Base-by-base conservation (phyloP, 2,888 invertebrate genomes). In the Zelleria hepariella region DNA sequence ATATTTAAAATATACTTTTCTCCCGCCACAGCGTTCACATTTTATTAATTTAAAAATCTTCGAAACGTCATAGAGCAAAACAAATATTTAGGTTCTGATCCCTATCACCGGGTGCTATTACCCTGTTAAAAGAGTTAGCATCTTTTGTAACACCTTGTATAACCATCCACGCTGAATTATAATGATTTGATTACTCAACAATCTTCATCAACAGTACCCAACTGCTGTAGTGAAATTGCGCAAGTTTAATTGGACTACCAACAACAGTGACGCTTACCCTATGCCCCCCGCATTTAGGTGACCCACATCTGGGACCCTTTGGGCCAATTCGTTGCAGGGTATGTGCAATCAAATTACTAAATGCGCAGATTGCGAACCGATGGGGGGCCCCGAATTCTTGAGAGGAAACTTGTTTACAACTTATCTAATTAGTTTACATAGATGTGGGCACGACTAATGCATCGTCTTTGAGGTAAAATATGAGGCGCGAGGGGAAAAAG, bases 301-400 rank as follows among this genome's bases (percentile, higher is more conserved):
- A 86, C 86, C 86, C 74, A 84, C 64, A 77, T 56, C 18, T 85
- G 62, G 68, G 65, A 67, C 78, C 82, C 78, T 68, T 51, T 66
- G 72, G 79, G 72, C 72, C 65, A 66, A 61, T 63, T 65, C 62
- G 67, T 66, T 80, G 80, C 82, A 81, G 77, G 73, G 71, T 74
- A 42, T 42, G 69, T 84, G 84, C 85, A 84, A 80, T 81, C 78
- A 80, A 75, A 80, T 77, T 70, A 70, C 64, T 65, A 51, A 51
- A 51, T 51, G 23, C 51, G 51, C 23, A 51, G 51, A 51, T 51
- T 51, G 51, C 3, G 51, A 20, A 10, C 8, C 51, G 51, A 42
- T 51, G 23, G 51, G 51, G 51, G 51, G 4, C 51, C 51, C 7
- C 10, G 23, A n/a, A 21, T 51, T 21, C 51, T 49, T 49, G 32